Conservation (phyloP, 2,113 vertebrate genomes). For the Muscicapa adusta region DNA sequence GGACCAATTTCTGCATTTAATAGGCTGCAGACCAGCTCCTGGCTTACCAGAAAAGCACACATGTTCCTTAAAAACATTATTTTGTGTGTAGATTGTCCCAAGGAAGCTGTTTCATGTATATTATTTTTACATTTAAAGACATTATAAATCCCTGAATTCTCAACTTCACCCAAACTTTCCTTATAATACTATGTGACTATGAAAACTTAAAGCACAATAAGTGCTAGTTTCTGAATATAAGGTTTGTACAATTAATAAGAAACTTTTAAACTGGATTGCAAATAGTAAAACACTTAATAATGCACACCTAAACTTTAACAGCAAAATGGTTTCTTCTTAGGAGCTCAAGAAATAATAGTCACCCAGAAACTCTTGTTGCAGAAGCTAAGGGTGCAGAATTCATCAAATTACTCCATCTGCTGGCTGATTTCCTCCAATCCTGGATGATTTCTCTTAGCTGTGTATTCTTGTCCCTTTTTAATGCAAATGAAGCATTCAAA, state of each 20-base stretch:
- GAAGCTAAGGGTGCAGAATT: background rate
- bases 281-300: background rate
- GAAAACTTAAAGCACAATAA: background rate
- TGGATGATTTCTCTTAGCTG: constrained; percentile 14
- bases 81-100: background rate
- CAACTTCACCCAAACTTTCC: background rate
- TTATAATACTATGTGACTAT: background rate
- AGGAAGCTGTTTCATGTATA: background rate
- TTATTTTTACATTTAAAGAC: background rate
- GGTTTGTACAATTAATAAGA: background rate
- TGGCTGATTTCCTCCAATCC: constrained; percentile 53
- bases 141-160: background rate
- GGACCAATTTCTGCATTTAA: background rate
- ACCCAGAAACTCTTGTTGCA: background rate
- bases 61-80: background rate
- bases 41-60: background rate
- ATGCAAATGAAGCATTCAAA: constrained; percentile 61
- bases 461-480: constrained; percentile 41
- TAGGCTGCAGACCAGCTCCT: background rate
- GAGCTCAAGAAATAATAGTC: background rate
- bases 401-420: constrained; percentile 45
- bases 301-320: background rate
- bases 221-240: background rate
- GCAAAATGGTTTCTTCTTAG: background rate
- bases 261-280: background rate